Evolutionary conservation across 2,888 invertebrate genomes (phyloP).

Genomic region (Shargacucullia verbasci): DNA sequence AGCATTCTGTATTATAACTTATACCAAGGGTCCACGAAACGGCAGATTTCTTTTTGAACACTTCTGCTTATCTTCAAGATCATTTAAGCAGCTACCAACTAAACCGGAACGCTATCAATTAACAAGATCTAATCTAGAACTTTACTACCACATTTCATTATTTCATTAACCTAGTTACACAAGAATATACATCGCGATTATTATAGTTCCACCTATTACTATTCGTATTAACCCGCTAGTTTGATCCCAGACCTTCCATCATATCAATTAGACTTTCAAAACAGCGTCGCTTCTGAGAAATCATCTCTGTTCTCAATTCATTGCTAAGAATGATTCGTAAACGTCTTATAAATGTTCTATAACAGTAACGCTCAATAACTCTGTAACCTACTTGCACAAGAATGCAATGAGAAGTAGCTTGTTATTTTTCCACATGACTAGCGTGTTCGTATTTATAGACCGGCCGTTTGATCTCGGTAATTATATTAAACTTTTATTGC

Average conservation of each 20-base stretch:
- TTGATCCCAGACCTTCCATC: constrained; percentile 36
- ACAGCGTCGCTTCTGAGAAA: constrained; percentile 14
- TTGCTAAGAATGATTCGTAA: constrained; percentile 8
- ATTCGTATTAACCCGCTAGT: constrained; percentile 32
- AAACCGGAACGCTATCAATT: no score
- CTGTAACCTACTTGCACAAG: not conserved
- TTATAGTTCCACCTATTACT: constrained; percentile 15
- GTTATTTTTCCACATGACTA: constrained; percentile 9
- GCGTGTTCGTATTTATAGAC: constrained; percentile 34
- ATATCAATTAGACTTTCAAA: constrained; percentile 24
- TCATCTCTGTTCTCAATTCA: constrained; percentile 14
- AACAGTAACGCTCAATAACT: no score
- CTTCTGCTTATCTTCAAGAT: no score
- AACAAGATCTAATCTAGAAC: no score
- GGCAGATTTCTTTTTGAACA: no score
- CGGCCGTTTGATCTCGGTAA: constrained; percentile 24
- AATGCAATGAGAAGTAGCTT: constrained; percentile 9
- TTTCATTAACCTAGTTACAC: no score
- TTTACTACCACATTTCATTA: no score
- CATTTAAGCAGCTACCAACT: no score
- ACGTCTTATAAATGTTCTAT: constrained; percentile 11
- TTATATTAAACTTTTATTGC: constrained; percentile 19
- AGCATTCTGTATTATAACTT: no score
- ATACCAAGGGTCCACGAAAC: no score
- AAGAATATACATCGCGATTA: not conserved